Percentiles rank a stretch among this genome's conserved stretches.
Conservation (phyloP, 2,113 vertebrate genomes). For the Oriolus oriolus region DNA sequence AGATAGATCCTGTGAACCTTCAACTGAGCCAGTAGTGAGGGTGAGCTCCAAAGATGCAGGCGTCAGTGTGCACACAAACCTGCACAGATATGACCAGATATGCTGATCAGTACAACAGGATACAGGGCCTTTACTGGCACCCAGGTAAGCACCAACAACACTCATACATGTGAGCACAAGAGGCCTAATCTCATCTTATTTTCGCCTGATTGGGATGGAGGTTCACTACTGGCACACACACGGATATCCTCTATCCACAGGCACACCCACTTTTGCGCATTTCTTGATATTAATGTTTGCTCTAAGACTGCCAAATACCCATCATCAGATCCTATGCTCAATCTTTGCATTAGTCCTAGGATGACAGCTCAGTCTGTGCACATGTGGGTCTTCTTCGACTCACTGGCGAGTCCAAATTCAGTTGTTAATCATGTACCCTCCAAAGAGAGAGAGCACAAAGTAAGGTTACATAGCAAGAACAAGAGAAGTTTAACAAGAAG, state of each 20-base stretch:
- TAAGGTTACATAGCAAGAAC: background rate
- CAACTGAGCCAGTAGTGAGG: accelerated
- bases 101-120: background rate
- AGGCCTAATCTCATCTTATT: background rate
- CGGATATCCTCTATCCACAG: background rate
- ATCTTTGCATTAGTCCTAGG: background rate
- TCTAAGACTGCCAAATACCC: background rate
- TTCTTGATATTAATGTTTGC: background rate
- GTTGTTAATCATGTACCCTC: accelerated
- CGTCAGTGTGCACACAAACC: background rate
- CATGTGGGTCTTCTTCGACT: background rate
- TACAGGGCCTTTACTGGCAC: background rate
- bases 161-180: background rate
- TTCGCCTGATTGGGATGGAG: background rate
- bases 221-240: background rate
- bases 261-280: background rate
- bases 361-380: accelerated
- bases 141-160: background rate
- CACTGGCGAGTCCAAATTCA: accelerated
- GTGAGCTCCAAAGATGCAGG: background rate
- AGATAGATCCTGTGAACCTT: background rate
- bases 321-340: background rate
- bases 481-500: background rate
- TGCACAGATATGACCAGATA: background rate
- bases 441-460: background rate